These are phyloP conservation scores for Oxystoma pomonae DNA, from an alignment of 2,888 invertebrate genomes.

Conservation along the genomic window DNA sequence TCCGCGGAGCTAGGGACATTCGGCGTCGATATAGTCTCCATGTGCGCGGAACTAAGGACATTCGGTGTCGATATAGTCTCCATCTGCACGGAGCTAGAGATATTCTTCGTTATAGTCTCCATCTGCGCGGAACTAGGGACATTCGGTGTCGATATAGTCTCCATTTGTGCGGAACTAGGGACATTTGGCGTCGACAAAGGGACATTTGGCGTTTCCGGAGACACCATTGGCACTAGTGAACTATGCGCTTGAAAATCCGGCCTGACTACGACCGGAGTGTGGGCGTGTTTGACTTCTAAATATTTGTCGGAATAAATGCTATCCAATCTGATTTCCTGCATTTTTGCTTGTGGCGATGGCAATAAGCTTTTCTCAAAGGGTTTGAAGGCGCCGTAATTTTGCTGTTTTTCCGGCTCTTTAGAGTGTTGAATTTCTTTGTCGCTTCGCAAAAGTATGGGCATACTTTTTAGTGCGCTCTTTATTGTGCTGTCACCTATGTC, in stretches of 20 bases:
- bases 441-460: not conserved
- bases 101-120: too few species aligned
- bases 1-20: not conserved
- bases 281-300: slow-evolving; percentile 42
- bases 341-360: not conserved
- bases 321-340: slow-evolving; percentile 6
- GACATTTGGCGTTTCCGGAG: slow-evolving; percentile 43
- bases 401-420: not conserved
- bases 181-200: slow-evolving; percentile 21
- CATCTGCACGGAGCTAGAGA: too few species aligned
- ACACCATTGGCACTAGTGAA: slow-evolving; percentile 43
- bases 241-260: slow-evolving; percentile 40
- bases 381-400: not conserved
- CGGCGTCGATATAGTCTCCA: slow-evolving; percentile 6
- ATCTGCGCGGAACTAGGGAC: too few species aligned
- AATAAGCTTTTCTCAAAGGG: not conserved
- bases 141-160: too few species aligned
- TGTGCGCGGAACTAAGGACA: not conserved
- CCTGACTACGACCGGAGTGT: slow-evolving; percentile 36
- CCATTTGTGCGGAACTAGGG: not conserved
- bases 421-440: not conserved
- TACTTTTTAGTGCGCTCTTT: not conserved
- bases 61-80: slow-evolving; percentile 6
- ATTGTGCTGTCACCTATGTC: not conserved
- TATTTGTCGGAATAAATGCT: slow-evolving; percentile 33